These are phyloP conservation scores for Gymnothorax reevesii DNA, from an alignment of 2,797 vertebrate genomes.

Conservation along the genomic window DNA sequence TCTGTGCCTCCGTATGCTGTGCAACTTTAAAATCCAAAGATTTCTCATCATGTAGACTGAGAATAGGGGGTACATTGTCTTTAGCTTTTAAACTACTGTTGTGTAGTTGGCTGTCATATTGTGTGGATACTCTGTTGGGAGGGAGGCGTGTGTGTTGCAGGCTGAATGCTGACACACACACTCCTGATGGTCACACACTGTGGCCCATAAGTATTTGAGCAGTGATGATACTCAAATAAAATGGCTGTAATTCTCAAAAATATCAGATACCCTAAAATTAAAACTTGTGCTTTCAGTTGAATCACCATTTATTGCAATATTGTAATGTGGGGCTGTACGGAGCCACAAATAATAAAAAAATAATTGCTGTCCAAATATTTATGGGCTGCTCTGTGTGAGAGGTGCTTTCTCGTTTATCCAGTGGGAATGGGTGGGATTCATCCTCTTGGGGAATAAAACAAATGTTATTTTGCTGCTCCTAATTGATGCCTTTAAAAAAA, in stretches of 20 bases:
- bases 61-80: neutral
- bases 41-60: neutral
- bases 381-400: neutral
- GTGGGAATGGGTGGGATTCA: neutral
- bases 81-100: neutral
- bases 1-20: neutral
- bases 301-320: too few species aligned
- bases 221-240: too few species aligned
- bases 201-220: too few species aligned
- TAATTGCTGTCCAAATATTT: too few species aligned
- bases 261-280: too few species aligned
- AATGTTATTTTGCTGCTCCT: conserved; percentile 3
- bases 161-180: neutral
- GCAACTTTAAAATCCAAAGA: neutral
- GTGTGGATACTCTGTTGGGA: conserved; percentile 18
- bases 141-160: neutral
- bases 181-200: neutral
- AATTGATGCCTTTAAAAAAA: neutral
- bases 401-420: neutral
- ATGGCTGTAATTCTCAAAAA: too few species aligned
- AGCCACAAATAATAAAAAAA: too few species aligned
- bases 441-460: neutral
- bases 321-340: too few species aligned
- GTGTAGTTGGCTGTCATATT: neutral
- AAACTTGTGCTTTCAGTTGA: too few species aligned